These are phyloP conservation scores for Anthopleura xanthogrammica DNA, from an alignment of 92 coral and sea anemone species.

Conservation along the genomic window DNA sequence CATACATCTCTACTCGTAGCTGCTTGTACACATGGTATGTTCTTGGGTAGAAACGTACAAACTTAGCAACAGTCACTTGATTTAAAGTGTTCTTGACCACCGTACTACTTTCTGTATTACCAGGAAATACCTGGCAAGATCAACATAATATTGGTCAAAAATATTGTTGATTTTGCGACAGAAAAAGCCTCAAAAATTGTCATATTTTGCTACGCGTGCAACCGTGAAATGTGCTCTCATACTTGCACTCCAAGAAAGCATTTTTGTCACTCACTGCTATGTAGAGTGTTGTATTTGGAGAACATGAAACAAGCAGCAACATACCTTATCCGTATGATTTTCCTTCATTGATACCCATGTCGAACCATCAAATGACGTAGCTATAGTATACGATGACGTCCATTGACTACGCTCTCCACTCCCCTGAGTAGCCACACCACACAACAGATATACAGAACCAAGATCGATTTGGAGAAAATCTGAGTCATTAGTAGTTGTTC, in stretches of 20 bases:
- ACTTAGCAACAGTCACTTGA: not conserved
- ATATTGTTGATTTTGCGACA: too few relatives aligned
- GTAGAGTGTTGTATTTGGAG: too few relatives aligned
- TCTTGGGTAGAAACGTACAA: slow-evolving; percentile 29
- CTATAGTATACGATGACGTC: slow-evolving; percentile 31
- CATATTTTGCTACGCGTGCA: too few relatives aligned
- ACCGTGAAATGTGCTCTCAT: too few relatives aligned
- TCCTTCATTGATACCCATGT: slow-evolving; percentile 19
- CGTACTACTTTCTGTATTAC: slow-evolving; percentile 18
- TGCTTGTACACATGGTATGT: slow-evolving; percentile 3
- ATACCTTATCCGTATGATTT: slow-evolving; percentile 25
- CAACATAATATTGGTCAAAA: not conserved
- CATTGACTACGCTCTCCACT: slow-evolving; percentile 17
- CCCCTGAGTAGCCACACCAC: slow-evolving; percentile 44
- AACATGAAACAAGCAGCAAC: too few relatives aligned
- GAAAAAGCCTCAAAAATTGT: too few relatives aligned
- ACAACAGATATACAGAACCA: slow-evolving; percentile 35
- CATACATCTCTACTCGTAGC: slow-evolving; percentile 35
- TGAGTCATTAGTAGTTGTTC: not conserved
- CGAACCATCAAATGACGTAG: slow-evolving; percentile 20
- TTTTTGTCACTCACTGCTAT: too few relatives aligned
- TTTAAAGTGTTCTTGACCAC: slow-evolving; percentile 10
- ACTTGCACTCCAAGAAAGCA: too few relatives aligned
- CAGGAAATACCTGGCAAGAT: slow-evolving; percentile 13
- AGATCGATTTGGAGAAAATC: slow-evolving; percentile 38